Evolutionary conservation across 1,140 invertebrate species (phyloP).

Genomic region (Anadara kagoshimensis): DNA sequence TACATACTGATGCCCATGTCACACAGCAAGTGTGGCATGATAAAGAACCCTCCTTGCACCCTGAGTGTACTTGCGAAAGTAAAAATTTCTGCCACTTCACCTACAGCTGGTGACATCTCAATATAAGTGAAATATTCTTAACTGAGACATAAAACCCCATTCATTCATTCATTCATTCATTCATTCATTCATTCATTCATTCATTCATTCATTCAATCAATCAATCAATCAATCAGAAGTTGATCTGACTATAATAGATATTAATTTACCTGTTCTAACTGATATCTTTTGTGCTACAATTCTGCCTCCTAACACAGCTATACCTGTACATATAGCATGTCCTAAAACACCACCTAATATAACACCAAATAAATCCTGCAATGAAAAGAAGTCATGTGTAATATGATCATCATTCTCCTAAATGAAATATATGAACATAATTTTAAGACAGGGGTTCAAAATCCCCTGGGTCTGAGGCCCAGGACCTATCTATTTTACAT

Average conservation of each 20-base stretch:
- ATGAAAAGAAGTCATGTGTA: slow-evolving; percentile 27
- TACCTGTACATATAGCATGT: slow-evolving; percentile 94
- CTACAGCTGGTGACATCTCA: too few species aligned
- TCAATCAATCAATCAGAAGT: too few species aligned
- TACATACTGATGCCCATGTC: too few species aligned
- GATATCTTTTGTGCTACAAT: slow-evolving; percentile 98
- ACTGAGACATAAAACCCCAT: neutral
- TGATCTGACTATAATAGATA: slow-evolving; percentile 76
- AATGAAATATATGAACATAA: neutral
- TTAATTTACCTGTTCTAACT: slow-evolving; percentile 84
- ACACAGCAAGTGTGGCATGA: neutral
- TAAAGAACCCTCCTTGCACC: neutral
- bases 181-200: neutral
- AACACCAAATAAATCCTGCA: slow-evolving; percentile 91
- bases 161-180: neutral
- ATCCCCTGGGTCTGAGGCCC: neutral
- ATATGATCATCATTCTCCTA: neutral
- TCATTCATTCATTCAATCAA: neutral
- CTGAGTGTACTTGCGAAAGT: too few species aligned
- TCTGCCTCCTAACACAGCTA: slow-evolving; percentile 96
- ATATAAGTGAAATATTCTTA: neutral
- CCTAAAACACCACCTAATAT: slow-evolving; percentile 94
- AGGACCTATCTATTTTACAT: neutral
- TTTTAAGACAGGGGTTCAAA: neutral
- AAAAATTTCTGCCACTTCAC: too few species aligned